Evolutionary conservation across 2,888 invertebrate species (phyloP), one percentile per base, ranked within the genome.

Genomic region (Lampropteryx suffumata): DNA sequence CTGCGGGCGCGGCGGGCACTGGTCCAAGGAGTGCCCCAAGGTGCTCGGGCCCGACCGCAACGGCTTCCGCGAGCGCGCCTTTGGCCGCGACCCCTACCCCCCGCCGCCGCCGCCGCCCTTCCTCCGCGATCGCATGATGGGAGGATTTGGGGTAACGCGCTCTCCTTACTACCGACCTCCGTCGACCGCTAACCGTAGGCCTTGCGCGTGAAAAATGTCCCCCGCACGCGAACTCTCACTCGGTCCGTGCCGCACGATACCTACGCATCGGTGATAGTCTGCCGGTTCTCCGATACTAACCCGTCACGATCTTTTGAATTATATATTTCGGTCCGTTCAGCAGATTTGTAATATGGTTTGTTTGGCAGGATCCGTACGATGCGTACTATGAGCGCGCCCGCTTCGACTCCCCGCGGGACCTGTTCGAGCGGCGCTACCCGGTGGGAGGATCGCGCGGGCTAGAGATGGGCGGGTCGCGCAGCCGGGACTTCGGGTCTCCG

Each of bases 1-100:
- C 84, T 97, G 97, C 92, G 98, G 98, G 66, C 94, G 96, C 81
- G 96, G 96, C 79, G 98, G 98, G 64, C 98, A 98, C 91, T 98
- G 98, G 98, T 97, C 97, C 72, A 97, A 97, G 93, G 97, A 98
- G 91, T 98, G 97, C 91, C 97, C 97, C 71, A 95, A 94, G 82
- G 94, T 95, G 69, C 89, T 94, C 88, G 95, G 94, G 77, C 95
- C 95, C 59, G 95, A 95, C 87, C 93, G 95, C 81, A 94, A 92
- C 82, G 93, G 94, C 79, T 96, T 94, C 92, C 94, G 96, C 90
- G 96, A 96, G 91, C 94, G 96, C 79, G 95, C 95, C 92, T 96
- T 94, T 90, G 95, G 95, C 85, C 95, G 96, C 84, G 96, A 96
- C 90, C 95, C 96, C 72, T 96, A 96, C 91, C 96, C 96, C 71